Percentiles rank a stretch among this genome's conserved stretches.
Evolutionary conservation across 2,113 vertebrate species (phyloP).

Genomic region (Ptyas mucosa): DNA sequence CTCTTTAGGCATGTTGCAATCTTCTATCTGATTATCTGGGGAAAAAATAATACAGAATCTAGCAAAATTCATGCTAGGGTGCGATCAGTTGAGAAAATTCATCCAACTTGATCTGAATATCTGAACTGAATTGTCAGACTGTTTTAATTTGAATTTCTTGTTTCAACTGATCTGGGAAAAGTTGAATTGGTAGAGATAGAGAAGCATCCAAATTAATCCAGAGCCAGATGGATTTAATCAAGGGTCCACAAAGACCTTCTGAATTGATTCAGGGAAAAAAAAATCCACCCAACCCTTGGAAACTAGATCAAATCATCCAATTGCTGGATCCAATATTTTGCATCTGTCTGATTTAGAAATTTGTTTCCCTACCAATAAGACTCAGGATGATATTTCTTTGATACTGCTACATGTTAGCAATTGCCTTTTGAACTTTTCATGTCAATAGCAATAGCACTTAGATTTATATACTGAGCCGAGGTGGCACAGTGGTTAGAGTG

Average conservation of each 20-base stretch:
- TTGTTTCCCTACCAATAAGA: not conserved
- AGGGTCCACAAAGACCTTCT: not conserved
- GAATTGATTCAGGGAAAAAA: not conserved
- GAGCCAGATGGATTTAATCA: not conserved
- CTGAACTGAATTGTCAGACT: not conserved
- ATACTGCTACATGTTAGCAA: not conserved
- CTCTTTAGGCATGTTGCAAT: not conserved
- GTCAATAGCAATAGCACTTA: too few species aligned
- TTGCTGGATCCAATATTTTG: not conserved
- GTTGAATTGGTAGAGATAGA: not conserved
- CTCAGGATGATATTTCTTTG: not conserved
- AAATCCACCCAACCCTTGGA: not conserved
- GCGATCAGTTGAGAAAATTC: not conserved
- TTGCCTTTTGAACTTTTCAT: not conserved
- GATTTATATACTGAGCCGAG: too few species aligned
- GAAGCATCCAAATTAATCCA: not conserved
- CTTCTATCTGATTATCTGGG: not conserved
- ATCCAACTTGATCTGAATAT: not conserved
- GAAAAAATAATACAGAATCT: not conserved
- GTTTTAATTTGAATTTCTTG: not conserved
- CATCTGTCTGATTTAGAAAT: not conserved
- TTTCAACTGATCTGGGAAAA: not conserved
- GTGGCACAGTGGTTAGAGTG: too few species aligned
- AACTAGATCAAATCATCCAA: not conserved
- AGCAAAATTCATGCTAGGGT: not conserved